Percentiles rank a stretch among this genome's conserved stretches.
These are phyloP conservation scores for Cyprinodon tularosa DNA, from an alignment of 2,113 vertebrate species.

Conservation along the genomic window DNA sequence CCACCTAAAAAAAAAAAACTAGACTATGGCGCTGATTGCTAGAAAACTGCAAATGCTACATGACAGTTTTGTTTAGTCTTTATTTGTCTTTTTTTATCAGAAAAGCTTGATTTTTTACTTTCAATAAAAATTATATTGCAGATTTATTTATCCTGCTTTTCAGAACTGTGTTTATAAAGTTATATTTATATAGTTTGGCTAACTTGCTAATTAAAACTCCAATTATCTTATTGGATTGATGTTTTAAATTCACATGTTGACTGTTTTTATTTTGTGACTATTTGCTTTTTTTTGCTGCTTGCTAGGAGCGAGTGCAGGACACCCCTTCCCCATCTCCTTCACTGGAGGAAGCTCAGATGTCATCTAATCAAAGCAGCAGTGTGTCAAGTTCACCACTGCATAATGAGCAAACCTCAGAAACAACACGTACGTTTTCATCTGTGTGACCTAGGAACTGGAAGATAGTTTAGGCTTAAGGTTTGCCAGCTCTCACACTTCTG, in stretches of 20 bases:
- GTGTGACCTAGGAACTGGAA: neutral
- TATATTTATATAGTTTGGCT: no score
- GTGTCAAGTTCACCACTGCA: slow-evolving; percentile 93
- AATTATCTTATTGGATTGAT: neutral
- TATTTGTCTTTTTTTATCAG: no score
- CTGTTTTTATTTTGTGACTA: neutral
- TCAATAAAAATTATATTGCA: no score
- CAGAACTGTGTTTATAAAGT: no score
- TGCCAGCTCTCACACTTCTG: neutral
- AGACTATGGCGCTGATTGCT: no score
- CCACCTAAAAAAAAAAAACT: no score
- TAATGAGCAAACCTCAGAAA: slow-evolving; percentile 91
- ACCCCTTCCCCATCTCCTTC: slow-evolving; percentile 95
- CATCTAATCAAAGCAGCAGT: slow-evolving; percentile 96
- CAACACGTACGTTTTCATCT: slow-evolving; percentile 85
- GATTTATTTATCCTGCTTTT: no score
- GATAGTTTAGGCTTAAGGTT: neutral
- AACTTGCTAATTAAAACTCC: neutral
- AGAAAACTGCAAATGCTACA: no score
- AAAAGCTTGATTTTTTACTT: no score
- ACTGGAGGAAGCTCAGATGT: slow-evolving; percentile 92
- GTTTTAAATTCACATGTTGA: neutral
- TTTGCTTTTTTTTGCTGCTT: neutral
- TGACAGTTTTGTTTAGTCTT: no score
- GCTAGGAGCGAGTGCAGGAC: slow-evolving; percentile 91